These are phyloP conservation scores for Danio jaintianensis DNA, from an alignment of 2,797 vertebrate genomes.

Conservation along the genomic window DNA sequence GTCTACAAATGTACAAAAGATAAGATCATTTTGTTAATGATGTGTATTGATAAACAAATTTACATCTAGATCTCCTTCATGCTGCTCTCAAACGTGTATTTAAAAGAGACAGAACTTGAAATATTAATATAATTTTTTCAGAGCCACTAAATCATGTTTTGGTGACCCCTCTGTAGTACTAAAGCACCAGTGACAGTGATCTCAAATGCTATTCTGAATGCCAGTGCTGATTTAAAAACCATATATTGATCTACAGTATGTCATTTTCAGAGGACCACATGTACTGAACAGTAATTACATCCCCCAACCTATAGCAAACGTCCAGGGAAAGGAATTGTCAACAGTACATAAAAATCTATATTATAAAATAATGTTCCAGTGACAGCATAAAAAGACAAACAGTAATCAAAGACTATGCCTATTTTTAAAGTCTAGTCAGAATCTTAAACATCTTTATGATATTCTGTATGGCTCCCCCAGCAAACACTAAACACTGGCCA, in stretches of 20 bases:
- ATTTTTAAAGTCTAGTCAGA: background rate
- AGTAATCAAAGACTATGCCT: background rate
- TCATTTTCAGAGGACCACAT: background rate
- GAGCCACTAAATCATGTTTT: too few relatives aligned
- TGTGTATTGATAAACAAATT: too few relatives aligned
- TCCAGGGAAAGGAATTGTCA: background rate
- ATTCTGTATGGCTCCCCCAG: background rate
- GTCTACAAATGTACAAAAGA: too few relatives aligned
- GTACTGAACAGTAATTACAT: background rate
- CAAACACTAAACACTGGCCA: background rate
- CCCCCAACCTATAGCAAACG: background rate
- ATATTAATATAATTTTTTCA: too few relatives aligned
- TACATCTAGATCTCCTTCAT: too few relatives aligned
- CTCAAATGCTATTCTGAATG: background rate
- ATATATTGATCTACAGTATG: background rate
- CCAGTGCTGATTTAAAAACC: too few relatives aligned
- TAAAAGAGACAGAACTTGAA: too few relatives aligned
- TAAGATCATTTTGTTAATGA: too few relatives aligned
- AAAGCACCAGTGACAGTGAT: background rate
- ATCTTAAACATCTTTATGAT: background rate
- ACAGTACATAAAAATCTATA: background rate
- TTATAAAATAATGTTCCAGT: conserved; percentile 3
- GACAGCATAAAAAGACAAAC: conserved; percentile 12
- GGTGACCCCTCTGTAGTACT: too few relatives aligned
- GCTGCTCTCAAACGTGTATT: too few relatives aligned